phyloP scores from a whole-genome alignment of 2,888 invertebrate species.

The Anodontia alba region DNA sequence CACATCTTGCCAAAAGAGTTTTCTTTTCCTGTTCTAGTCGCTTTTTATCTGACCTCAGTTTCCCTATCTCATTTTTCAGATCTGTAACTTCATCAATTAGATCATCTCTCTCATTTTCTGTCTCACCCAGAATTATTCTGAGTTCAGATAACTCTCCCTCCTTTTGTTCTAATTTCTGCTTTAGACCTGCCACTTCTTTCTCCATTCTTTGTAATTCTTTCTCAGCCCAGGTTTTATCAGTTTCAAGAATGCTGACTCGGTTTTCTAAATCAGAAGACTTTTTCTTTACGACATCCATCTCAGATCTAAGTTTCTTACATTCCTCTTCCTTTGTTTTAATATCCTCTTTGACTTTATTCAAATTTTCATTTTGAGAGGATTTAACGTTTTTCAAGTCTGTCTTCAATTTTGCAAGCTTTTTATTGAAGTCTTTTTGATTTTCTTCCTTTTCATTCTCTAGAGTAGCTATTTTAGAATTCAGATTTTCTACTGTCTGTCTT shows the following conservation, averaged over 20 bases:
- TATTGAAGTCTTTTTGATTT: slow-evolving; percentile 34
- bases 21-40: slow-evolving; percentile 56
- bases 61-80: slow-evolving; percentile 45
- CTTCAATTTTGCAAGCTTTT: slow-evolving; percentile 48
- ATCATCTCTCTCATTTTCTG: slow-evolving; percentile 60
- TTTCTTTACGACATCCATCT: slow-evolving; percentile 25
- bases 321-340: slow-evolving; percentile 50
- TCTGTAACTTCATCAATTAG: slow-evolving; percentile 49
- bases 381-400: slow-evolving; percentile 46
- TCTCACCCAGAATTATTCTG: slow-evolving; percentile 48
- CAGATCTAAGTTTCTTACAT: slow-evolving; percentile 27
- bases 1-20: slow-evolving; percentile 52
- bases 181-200: slow-evolving; percentile 42
- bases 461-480: slow-evolving; percentile 38
- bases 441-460: slow-evolving; percentile 45
- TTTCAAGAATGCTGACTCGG: slow-evolving; percentile 45
- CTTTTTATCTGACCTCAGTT: slow-evolving; percentile 47
- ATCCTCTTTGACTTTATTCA: slow-evolving; percentile 41
- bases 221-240: slow-evolving; percentile 43
- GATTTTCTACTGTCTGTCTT: slow-evolving; percentile 44
- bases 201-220: slow-evolving; percentile 44
- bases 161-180: slow-evolving; percentile 40
- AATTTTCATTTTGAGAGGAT: slow-evolving; percentile 33
- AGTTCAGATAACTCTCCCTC: slow-evolving; percentile 47
- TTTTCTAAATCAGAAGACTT: slow-evolving; percentile 41